phyloP scores from a whole-genome alignment of 2,113 vertebrate species.

The Oxygymnocypris stewartii region DNA sequence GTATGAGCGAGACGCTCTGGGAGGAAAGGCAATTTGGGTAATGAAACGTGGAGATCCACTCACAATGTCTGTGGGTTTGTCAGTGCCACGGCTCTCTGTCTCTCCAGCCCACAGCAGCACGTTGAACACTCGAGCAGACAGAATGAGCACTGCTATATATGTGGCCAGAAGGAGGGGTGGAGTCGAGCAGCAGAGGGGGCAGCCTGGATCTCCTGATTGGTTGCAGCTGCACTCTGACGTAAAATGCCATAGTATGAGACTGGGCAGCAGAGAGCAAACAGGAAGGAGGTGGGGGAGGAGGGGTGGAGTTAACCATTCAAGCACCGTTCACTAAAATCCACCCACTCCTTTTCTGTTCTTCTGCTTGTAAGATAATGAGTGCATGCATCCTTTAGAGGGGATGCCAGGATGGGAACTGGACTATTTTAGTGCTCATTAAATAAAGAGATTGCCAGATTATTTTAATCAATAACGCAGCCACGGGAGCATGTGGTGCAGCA shows the following conservation, averaged over 20 bases:
- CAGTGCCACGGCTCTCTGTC: constrained; percentile 59
- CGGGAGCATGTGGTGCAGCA: background rate
- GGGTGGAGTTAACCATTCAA: constrained; percentile 54
- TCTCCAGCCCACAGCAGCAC: constrained; percentile 69
- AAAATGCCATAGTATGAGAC: constrained; percentile 55
- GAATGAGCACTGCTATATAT: constrained; percentile 60
- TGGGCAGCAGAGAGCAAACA: constrained; percentile 47
- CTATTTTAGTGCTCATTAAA: background rate
- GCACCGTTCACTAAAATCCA: constrained; percentile 51
- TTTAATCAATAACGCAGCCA: background rate
- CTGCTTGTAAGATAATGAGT: constrained; percentile 8
- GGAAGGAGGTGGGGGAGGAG: constrained; percentile 65
- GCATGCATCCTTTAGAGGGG: background rate
- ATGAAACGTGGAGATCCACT: constrained; percentile 62
- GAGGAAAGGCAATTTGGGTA: constrained; percentile 1
- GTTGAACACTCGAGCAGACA: constrained; percentile 69
- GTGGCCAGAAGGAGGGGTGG: constrained; percentile 52
- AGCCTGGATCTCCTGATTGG: constrained; percentile 56
- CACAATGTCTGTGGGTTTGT: constrained; percentile 64
- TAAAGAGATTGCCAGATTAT: background rate
- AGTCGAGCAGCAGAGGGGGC: constrained; percentile 41
- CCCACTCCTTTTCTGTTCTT: constrained; percentile 39
- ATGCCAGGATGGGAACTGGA: background rate
- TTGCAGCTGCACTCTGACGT: constrained; percentile 66
- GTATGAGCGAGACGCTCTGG: background rate